These are phyloP conservation scores for Falco concolor DNA, from an alignment of 2,797 vertebrate genomes.

Conservation along the genomic window DNA sequence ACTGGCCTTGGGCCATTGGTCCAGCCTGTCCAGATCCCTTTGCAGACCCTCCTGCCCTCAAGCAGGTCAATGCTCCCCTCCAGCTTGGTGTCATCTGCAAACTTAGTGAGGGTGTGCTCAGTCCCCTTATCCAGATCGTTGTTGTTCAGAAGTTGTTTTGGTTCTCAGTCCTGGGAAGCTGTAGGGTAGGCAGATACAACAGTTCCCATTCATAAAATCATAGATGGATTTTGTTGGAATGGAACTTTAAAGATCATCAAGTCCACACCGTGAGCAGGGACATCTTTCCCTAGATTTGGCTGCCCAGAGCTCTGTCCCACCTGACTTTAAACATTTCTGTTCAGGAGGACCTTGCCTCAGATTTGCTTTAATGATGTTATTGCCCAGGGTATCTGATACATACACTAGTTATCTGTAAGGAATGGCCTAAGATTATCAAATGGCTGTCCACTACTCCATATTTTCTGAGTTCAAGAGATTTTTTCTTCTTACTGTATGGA, in stretches of 20 bases:
- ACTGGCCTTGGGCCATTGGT: no score
- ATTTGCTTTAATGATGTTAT: not conserved
- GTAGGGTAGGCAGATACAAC: not conserved
- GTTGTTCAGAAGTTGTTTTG: not conserved
- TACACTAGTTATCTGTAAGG: not conserved
- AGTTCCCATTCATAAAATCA: not conserved
- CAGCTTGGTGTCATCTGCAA: no score
- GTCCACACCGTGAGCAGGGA: not conserved
- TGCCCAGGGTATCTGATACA: not conserved
- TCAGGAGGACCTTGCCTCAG: not conserved
- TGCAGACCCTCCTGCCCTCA: no score
- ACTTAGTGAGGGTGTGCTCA: no score
- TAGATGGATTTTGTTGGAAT: not conserved
- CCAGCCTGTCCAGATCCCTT: no score
- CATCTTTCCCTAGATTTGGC: not conserved
- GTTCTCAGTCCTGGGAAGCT: not conserved
- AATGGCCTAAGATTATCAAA: not conserved
- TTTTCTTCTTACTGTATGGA: not conserved
- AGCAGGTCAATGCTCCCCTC: no score
- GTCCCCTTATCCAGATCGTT: no score
- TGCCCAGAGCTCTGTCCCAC: not conserved
- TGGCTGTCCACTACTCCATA: not conserved
- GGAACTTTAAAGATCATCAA: not conserved
- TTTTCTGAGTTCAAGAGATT: not conserved
- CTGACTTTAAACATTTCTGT: not conserved